Evolutionary conservation across 2,888 invertebrate species (phyloP).

Genomic region (Argynnis bischoffii): DNA sequence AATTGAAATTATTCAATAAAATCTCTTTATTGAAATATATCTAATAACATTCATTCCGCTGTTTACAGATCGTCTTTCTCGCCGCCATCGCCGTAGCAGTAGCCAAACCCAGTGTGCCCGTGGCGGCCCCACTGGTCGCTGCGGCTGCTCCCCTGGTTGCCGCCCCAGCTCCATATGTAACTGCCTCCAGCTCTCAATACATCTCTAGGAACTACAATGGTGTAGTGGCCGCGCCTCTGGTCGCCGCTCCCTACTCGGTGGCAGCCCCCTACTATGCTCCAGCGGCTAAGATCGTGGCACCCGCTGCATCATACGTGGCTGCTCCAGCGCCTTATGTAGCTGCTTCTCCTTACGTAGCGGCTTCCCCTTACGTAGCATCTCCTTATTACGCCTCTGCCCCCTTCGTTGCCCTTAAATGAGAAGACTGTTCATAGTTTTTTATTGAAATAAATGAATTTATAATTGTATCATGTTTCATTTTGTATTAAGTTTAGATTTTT

Average conservation of each 20-base stretch:
- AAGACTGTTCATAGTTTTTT: neutral
- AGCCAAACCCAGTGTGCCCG: constrained; percentile 62
- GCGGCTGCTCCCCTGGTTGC: constrained; percentile 55
- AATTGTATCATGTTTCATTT: constrained; percentile 6
- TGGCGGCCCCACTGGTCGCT: constrained; percentile 55
- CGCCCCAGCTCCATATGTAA: constrained; percentile 82
- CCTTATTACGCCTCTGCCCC: constrained; percentile 59
- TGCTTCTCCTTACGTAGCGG: constrained; percentile 47
- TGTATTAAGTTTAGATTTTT: neutral
- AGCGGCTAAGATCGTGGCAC: constrained; percentile 44
- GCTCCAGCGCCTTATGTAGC: constrained; percentile 46
- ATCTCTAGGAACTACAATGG: constrained; percentile 84
- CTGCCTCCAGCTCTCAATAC: constrained; percentile 85
- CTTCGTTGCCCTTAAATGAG: constrained; percentile 54
- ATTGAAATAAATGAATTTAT: neutral
- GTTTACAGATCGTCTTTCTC: constrained; percentile 64
- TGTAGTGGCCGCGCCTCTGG: constrained; percentile 72
- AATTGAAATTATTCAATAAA: neutral
- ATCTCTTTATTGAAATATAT: neutral
- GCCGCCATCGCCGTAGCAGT: constrained; percentile 61
- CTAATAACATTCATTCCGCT: neutral
- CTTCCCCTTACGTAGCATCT: constrained; percentile 49
- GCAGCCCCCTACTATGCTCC: constrained; percentile 54
- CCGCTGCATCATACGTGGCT: constrained; percentile 41
- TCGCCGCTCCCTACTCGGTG: constrained; percentile 65